These are phyloP conservation scores for Serranochromis macrocephalus DNA, from an alignment of 2,113 vertebrate genomes.

Conservation along the genomic window DNA sequence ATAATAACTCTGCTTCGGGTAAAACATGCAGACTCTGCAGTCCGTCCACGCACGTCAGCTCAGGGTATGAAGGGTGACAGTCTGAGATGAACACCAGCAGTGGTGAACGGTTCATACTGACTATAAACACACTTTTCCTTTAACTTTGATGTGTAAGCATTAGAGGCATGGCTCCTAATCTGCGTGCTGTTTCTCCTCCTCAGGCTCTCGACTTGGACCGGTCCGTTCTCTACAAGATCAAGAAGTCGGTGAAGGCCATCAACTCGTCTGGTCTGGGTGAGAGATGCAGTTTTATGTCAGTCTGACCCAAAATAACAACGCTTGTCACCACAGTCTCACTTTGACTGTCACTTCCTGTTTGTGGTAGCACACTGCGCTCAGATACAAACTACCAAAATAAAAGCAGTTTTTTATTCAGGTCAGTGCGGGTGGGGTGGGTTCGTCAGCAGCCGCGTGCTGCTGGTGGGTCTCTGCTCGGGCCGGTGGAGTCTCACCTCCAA, in stretches of 20 bases:
- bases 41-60: not conserved
- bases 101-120: not conserved
- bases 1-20: not conserved
- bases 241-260: slow-evolving; percentile 94
- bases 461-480: not conserved
- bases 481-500: slow-evolving; percentile 7
- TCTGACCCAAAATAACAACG: not conserved
- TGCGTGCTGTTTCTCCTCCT: not conserved
- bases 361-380: not conserved
- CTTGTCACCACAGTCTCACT: not conserved
- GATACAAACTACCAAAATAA: not conserved
- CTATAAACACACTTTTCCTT: not conserved
- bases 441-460: not conserved
- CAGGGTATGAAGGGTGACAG: not conserved
- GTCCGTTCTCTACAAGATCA: slow-evolving; percentile 90
- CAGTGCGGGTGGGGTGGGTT: not conserved
- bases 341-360: not conserved
- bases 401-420: not conserved
- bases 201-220: slow-evolving; percentile 89
- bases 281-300: slow-evolving; percentile 26
- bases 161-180: not conserved
- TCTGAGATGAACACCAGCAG: not conserved
- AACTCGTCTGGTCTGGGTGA: slow-evolving; percentile 86
- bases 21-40: not conserved
- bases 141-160: not conserved